Evolutionary conservation across 2,113 vertebrate genomes (phyloP).

Genomic region (Prietella phreatophila): DNA sequence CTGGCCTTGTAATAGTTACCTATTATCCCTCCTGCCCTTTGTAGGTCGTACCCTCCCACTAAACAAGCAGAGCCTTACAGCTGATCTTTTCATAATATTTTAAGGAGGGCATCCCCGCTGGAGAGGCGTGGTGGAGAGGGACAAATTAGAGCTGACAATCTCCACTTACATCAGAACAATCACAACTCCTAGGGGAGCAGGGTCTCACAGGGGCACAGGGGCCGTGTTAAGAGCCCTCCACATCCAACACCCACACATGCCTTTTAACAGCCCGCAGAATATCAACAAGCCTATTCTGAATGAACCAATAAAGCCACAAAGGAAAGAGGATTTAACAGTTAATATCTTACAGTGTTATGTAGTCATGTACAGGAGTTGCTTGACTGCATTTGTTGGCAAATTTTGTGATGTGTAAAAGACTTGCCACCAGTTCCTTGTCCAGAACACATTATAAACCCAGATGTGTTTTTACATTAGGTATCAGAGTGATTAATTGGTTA

Average conservation of each 20-base stretch:
- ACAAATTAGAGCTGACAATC: conserved; percentile 86
- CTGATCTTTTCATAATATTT: conserved; percentile 82
- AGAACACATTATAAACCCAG: background rate
- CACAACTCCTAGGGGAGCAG: conserved; percentile 77
- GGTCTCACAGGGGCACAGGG: conserved; percentile 73
- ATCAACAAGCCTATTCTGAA: conserved; percentile 78
- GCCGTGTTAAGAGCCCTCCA: conserved; percentile 66
- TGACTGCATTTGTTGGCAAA: conserved; percentile 42
- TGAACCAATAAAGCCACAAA: conserved; percentile 80
- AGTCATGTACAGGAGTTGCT: background rate
- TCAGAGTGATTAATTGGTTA: background rate
- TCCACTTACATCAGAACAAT: conserved; percentile 83
- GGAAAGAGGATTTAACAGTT: conserved; percentile 77
- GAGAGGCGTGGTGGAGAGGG: conserved; percentile 71
- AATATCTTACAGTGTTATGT: conserved; percentile 68
- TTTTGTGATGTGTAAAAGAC: background rate
- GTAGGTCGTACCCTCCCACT: conserved; percentile 63
- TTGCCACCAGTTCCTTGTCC: background rate
- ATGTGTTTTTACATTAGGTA: background rate
- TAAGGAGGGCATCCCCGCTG: conserved; percentile 70
- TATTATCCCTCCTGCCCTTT: conserved; percentile 70
- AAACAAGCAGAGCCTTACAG: conserved; percentile 74
- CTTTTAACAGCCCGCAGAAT: conserved; percentile 79
- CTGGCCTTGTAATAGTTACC: conserved; percentile 76
- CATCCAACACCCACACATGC: conserved; percentile 51